Base-by-base conservation (phyloP, 92 coral and sea anemone genomes). In the Zoanthus sansibaricus region DNA sequence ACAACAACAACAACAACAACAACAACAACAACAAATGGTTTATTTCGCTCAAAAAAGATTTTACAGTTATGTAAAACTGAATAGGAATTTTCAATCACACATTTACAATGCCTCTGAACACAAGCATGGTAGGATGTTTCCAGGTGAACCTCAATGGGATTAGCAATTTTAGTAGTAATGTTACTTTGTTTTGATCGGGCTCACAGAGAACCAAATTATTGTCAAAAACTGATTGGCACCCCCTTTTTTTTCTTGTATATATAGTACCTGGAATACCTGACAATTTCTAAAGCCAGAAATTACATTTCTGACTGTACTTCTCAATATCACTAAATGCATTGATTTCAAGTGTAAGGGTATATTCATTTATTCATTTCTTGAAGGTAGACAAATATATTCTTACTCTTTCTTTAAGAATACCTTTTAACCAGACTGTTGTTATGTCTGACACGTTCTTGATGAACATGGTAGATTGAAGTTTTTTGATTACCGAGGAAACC, bases 171-270 rank as follows among this genome's bases (percentile, higher is more conserved):
- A 47, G 88, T 92, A 49, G 74, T 82, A 9, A 92, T 72, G 48
- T 92, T 69, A 9, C 86, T 51, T 48, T 92, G 94, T 78, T 92
- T 72, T 92, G 94, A 67, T 92, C 92, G 1, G 92, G 94, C 7
- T 91, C 95, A 68, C 95, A 92, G 83, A 86, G 92, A 31, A 88
- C 91, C 3, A 86, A 30, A 7, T 48, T 21, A 21, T 71, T 31
- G 17, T 71, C 33, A 13, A 71, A 71, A 21, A 71, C 30, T 1
- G 5, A 71, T 4, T 9, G 15, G 13, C 16, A 71, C 17, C 5
- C 16, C 17, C 11, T 1, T 6, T 31, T 31, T 3, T 64, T 64
- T 64, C 11, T n/a, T 64, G 31, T 9, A 12, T 56, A 56, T 4
- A 56, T 56, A 56, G 16, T 56, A 14, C 47, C 20, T 30, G 47